Conservation (phyloP, 2,888 invertebrate genomes). For the Heliconius charithonia region DNA sequence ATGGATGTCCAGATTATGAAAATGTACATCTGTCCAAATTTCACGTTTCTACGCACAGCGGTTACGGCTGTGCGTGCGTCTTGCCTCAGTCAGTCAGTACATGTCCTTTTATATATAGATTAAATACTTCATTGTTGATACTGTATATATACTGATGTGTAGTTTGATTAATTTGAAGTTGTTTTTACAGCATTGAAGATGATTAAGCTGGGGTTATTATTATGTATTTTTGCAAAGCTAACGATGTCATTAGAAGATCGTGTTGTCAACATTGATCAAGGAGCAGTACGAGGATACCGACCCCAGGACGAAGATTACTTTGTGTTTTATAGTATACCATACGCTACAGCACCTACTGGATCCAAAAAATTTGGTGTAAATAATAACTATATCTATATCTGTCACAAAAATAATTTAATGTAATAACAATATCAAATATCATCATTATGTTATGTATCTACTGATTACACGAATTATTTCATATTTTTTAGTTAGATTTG, state of each 20-base stretch:
- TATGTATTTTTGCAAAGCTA: not conserved
- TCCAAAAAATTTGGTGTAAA: conserved; percentile 54
- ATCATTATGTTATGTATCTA: too few relatives aligned
- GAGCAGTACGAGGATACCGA: conserved; percentile 57
- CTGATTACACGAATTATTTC: too few relatives aligned
- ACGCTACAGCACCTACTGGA: conserved; percentile 64
- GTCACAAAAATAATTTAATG: too few relatives aligned
- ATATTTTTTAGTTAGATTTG: too few relatives aligned
- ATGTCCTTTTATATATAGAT: too few relatives aligned
- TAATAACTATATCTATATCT: not conserved
- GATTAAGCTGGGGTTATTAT: conserved; percentile 1
- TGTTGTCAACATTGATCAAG: conserved; percentile 55
- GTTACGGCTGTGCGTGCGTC: too few relatives aligned
- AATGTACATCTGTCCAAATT: too few relatives aligned
- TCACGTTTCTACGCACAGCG: too few relatives aligned
- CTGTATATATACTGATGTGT: not conserved
- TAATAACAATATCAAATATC: too few relatives aligned
- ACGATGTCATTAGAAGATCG: conserved; percentile 7
- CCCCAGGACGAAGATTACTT: conserved; percentile 52
- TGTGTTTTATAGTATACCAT: conserved; percentile 63
- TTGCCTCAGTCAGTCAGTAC: too few relatives aligned
- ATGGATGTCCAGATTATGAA: too few relatives aligned
- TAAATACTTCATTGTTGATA: not conserved
- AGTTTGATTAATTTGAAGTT: not conserved
- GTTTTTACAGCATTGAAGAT: not conserved